Evolutionary conservation across 1,140 invertebrate genomes (phyloP).

Genomic region (Calephelis virginiensis): DNA sequence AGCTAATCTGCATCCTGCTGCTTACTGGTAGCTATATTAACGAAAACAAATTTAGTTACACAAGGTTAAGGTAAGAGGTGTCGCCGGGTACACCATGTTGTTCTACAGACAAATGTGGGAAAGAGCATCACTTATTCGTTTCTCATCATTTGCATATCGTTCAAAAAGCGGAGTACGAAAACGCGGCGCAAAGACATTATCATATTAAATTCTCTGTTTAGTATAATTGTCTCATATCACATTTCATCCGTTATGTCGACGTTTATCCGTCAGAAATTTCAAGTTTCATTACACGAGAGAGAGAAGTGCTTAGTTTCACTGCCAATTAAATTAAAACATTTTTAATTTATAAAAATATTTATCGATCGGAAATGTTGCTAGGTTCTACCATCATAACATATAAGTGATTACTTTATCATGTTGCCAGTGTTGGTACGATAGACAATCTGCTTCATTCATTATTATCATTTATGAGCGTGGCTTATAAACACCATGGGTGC

Average conservation of each 20-base stretch:
- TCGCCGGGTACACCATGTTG: no score
- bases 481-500: no score
- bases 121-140: constrained; percentile 51
- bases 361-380: no score
- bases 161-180: constrained; percentile 33
- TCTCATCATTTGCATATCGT: constrained; percentile 61
- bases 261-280: constrained; percentile 24
- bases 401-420: not conserved
- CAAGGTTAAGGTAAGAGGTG: no score
- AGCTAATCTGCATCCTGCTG: no score
- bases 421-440: no score
- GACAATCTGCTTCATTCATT: no score
- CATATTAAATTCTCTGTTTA: constrained; percentile 69
- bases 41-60: no score
- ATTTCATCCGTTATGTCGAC: constrained; percentile 25
- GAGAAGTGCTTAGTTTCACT: not conserved
- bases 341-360: no score
- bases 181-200: constrained; percentile 54
- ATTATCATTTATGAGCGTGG: no score
- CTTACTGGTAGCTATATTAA: no score
- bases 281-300: not conserved
- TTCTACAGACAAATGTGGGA: constrained; percentile 18
- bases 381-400: not conserved
- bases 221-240: constrained; percentile 64
- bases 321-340: no score